Evolutionary conservation across 2,113 vertebrate genomes (phyloP).

Genomic region (Sterrhoptilus dennistouni): DNA sequence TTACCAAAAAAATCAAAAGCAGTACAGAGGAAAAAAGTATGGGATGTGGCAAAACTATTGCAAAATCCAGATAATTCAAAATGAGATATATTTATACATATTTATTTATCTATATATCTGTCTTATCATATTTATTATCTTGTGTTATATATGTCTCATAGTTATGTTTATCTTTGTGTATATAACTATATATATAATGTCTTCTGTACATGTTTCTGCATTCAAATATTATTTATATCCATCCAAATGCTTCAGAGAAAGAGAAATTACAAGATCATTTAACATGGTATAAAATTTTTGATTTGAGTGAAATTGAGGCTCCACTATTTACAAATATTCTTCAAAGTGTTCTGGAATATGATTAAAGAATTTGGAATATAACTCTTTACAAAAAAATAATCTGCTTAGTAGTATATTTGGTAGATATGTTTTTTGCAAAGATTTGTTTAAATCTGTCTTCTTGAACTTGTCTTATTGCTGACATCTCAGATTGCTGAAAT

Average conservation of each 20-base stretch:
- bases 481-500: constrained; percentile 7
- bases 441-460: constrained; percentile 4
- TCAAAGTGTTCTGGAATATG: neutral
- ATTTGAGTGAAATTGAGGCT: neutral
- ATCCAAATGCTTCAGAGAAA: neutral
- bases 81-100: neutral
- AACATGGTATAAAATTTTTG: neutral
- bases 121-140: neutral
- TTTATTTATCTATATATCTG: neutral
- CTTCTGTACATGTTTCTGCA: neutral
- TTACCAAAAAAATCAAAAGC: neutral
- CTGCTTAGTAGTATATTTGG: neutral
- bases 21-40: neutral
- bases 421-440: neutral
- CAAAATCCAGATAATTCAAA: neutral
- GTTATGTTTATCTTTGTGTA: neutral
- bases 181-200: neutral
- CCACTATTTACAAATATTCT: neutral
- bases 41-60: neutral
- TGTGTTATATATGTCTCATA: neutral
- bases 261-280: neutral
- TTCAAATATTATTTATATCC: neutral
- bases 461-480: neutral
- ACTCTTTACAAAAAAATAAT: neutral
- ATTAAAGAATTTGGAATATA: neutral